Percentiles rank a stretch among this genome's conserved stretches.
Conservation (phyloP, 53 echinoderm and acorn worm genomes). For the Pentamera pediparva region DNA sequence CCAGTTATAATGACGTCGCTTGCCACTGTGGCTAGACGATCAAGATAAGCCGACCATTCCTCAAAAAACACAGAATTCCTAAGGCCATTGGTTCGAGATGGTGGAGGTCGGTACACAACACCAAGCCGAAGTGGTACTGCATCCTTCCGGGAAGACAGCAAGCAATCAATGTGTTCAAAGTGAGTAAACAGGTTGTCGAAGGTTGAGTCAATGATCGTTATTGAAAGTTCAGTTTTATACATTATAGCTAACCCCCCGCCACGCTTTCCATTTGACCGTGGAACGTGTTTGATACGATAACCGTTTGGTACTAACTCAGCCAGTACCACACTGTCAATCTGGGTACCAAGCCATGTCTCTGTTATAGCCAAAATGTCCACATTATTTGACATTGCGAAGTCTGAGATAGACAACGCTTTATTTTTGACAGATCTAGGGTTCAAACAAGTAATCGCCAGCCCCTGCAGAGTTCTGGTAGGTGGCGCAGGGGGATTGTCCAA, state of each 20-base stretch:
- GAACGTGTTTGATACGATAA: slow-evolving; percentile 23
- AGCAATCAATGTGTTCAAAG: too few relatives aligned
- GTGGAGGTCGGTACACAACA: too few relatives aligned
- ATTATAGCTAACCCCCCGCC: slow-evolving; percentile 23
- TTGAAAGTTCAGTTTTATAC: background rate
- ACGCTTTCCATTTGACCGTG: slow-evolving; percentile 1
- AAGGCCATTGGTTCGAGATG: slow-evolving; percentile 4
- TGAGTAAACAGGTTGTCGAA: slow-evolving; percentile 6
- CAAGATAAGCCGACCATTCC: slow-evolving; percentile 8
- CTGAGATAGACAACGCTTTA: slow-evolving; percentile 13
- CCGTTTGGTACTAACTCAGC: slow-evolving; percentile 25
- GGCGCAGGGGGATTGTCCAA: too few relatives aligned
- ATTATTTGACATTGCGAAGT: slow-evolving; percentile 2
- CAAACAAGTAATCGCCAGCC: too few relatives aligned
- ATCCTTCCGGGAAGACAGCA: too few relatives aligned
- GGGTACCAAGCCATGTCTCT: background rate
- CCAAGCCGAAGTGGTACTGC: too few relatives aligned
- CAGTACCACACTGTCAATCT: background rate
- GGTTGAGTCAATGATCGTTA: background rate
- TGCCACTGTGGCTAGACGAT: slow-evolving; percentile 1
- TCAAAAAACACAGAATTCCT: background rate
- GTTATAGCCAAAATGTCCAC: slow-evolving; percentile 5
- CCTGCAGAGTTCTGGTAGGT: too few relatives aligned
- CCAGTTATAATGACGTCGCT: slow-evolving; percentile 33
- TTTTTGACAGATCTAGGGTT: slow-evolving; percentile 29